phyloP scores from a whole-genome alignment of 2,113 vertebrate genomes.

The Eurypyga helias region DNA sequence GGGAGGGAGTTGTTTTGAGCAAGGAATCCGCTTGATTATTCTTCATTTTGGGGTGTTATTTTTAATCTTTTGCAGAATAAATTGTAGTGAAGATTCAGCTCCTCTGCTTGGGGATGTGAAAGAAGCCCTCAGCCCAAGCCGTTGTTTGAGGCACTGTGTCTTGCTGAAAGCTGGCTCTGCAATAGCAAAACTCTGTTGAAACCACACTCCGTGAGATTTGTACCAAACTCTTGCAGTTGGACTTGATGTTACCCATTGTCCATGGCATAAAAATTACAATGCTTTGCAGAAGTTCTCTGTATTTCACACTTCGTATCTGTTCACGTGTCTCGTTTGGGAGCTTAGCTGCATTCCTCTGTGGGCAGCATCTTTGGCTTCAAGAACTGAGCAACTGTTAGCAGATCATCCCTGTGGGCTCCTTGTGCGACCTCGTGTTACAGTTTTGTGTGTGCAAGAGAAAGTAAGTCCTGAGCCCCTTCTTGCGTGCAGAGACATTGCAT shows the following conservation, averaged over 20 bases:
- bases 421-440: accelerated
- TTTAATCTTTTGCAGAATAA: not conserved
- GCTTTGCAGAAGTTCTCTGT: not conserved
- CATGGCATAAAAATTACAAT: not conserved
- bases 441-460: not conserved
- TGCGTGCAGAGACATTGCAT: not conserved
- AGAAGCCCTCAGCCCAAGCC: not conserved
- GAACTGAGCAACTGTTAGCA: not conserved
- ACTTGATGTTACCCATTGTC: not conserved
- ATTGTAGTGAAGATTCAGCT: not conserved
- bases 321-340: not conserved
- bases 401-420: not conserved
- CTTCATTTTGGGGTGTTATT: not conserved
- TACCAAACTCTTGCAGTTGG: not conserved
- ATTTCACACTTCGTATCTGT: not conserved
- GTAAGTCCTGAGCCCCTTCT: not conserved
- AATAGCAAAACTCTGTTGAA: not conserved
- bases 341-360: not conserved
- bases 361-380: not conserved
- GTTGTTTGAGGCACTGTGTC: not conserved
- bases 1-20: not conserved
- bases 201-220: not conserved
- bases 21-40: not conserved
- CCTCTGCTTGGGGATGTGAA: not conserved
- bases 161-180: not conserved